Evolutionary conservation across 2,113 vertebrate genomes (phyloP), one percentile per base, ranked within the genome.

Genomic region (Coryphaenoides rupestris): DNA sequence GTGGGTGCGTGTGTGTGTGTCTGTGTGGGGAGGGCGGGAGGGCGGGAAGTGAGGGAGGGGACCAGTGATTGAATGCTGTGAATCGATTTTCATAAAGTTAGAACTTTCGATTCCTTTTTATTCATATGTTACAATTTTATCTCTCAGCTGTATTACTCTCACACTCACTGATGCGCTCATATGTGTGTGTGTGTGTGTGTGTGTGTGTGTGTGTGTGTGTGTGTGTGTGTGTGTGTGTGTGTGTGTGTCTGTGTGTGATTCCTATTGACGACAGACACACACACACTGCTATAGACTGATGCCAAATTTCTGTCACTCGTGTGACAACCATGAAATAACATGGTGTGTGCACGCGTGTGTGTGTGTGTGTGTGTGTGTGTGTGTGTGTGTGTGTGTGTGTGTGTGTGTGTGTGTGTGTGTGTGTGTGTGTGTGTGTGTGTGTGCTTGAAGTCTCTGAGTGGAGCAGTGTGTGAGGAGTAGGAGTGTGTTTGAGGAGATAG

Each of bases 21-120:
- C 2, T n/a, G 2, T 4, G 52, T 22, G 2, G 10, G 15, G 19
- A 15, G 4, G 53, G 53, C 6, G 53, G 19, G 53, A n/a, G 3
- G 50, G n/a, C n/a, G 15, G 50, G 5, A 21, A 26, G 13, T n/a
- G 10, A 17, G 24, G 5, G 12, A 22, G 3, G n/a, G n/a, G n/a
- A n/a, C n/a, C n/a, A 28, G 21, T 65, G 21, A 64, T 49, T 66
- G 60, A 69, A 26, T 19, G 4, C 21, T 33, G n/a, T n/a, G 22
- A 74, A 60, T 63, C 56, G 55, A 55, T 53, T 60, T 59, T 60
- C 55, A 66, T 3, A n/a, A n/a, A 33, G 28, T 3, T 26, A 26
- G 3, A 5, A 33, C 28, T 33, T 33, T 33, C 1, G 3, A 10
- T 33, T 10, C 10, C 6, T 33, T 3, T 33, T 33, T 33, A 10